A percentile compares a stretch with the other conserved stretches of the same genome.
These are phyloP conservation scores for Rhinichthys osculus DNA, from an alignment of 2,797 vertebrate genomes.

Conservation along the genomic window DNA sequence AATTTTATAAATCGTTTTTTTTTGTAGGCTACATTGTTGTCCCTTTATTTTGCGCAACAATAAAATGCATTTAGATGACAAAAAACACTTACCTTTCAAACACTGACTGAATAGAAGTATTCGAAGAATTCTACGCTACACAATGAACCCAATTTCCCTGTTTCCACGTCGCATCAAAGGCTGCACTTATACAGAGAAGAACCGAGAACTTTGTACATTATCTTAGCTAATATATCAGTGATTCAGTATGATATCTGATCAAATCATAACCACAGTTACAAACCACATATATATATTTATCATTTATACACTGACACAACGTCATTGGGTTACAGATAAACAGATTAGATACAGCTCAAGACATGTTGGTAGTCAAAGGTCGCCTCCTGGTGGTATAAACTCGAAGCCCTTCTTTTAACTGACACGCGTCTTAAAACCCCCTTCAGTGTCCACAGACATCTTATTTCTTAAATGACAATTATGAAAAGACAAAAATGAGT, in stretches of 20 bases:
- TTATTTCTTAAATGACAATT: neutral
- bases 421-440: neutral
- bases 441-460: neutral
- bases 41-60: neutral
- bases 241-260: neutral
- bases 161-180: neutral
- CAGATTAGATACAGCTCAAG: neutral
- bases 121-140: neutral
- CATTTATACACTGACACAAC: neutral
- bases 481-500: conserved; percentile 22
- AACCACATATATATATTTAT: conserved; percentile 15
- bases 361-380: neutral
- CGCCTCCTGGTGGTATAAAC: conserved; percentile 27
- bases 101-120: neutral
- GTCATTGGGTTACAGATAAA: too few species aligned
- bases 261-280: neutral
- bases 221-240: neutral
- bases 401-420: neutral
- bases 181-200: neutral
- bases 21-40: neutral
- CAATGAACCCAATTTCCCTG: neutral
- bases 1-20: neutral
- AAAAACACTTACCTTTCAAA: conserved; percentile 11
- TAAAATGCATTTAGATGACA: neutral
- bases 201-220: neutral